A percentile compares a stretch with the other conserved stretches of the same genome.
Evolutionary conservation across 2,113 vertebrate genomes (phyloP).

Genomic region (Misgurnus anguillicaudatus): DNA sequence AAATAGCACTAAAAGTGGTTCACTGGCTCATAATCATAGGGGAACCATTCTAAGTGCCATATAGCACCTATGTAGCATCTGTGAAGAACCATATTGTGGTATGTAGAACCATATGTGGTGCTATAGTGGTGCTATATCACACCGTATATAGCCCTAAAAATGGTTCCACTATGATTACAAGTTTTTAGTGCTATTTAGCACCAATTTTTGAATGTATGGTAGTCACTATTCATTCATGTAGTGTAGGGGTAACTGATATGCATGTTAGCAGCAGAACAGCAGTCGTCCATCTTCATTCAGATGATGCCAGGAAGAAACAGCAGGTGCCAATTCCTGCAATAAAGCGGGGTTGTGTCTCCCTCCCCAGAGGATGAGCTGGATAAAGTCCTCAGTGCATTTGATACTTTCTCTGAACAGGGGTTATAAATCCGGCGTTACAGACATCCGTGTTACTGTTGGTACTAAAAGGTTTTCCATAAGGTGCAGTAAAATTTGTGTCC

Average conservation of each 20-base stretch:
- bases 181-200: no score
- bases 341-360: slow-evolving; percentile 17
- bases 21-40: no score
- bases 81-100: no score
- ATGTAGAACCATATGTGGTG: no score
- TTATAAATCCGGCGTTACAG: slow-evolving; percentile 44
- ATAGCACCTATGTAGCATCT: no score
- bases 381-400: slow-evolving; percentile 37
- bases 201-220: no score
- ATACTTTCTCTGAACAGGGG: slow-evolving; percentile 37
- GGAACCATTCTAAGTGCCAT: no score
- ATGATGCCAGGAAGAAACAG: slow-evolving; percentile 41
- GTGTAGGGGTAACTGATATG: slow-evolving; percentile 25
- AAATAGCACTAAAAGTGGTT: no score
- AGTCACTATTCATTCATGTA: slow-evolving; percentile 17
- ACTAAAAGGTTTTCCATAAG: slow-evolving; percentile 34
- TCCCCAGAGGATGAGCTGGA: slow-evolving; percentile 23
- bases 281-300: slow-evolving; percentile 29
- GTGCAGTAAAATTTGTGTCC: slow-evolving; percentile 20
- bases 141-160: no score
- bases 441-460: slow-evolving; percentile 26
- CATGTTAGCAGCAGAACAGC: slow-evolving; percentile 19
- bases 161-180: no score
- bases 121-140: no score
- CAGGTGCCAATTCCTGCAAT: slow-evolving; percentile 38